These are phyloP conservation scores for Erinaceus europaeus DNA, from an alignment of 2,113 vertebrate genomes.

Conservation along the genomic window DNA sequence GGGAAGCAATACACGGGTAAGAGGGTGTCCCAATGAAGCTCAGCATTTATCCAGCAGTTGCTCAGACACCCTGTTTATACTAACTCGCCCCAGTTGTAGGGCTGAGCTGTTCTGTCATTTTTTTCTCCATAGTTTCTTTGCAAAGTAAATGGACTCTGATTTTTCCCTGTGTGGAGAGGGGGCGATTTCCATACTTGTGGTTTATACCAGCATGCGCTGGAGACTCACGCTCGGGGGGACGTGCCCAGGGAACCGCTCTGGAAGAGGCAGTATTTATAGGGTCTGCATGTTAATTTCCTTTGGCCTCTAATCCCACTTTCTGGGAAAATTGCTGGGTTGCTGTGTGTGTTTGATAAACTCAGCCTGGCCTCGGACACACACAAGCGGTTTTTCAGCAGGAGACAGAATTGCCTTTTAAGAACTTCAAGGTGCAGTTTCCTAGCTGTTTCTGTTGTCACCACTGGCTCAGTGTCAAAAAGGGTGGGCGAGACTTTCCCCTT, in stretches of 20 bases:
- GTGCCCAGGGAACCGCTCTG: no score
- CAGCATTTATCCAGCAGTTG: neutral
- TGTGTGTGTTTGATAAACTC: constrained; percentile 38
- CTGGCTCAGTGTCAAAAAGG: neutral
- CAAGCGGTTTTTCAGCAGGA: constrained; percentile 30
- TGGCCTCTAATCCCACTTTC: constrained; percentile 29
- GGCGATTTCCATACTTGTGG: neutral
- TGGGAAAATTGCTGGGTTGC: constrained; percentile 25
- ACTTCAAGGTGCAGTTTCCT: neutral
- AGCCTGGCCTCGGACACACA: neutral
- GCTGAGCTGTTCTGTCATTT: neutral
- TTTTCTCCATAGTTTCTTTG: neutral
- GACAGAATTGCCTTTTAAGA: constrained; percentile 34
- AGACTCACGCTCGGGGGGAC: no score
- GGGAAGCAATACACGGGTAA: neutral
- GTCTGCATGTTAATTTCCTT: neutral
- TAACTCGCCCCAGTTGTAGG: neutral
- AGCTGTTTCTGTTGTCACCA: neutral
- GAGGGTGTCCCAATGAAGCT: neutral
- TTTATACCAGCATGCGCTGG: no score
- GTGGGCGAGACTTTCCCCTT: neutral
- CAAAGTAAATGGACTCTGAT: constrained; percentile 1
- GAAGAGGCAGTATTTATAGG: neutral
- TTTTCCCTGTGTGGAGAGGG: neutral
- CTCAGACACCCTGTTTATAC: neutral